phyloP scores from a whole-genome alignment of 2,888 invertebrate species.

The Rhagophthalmus giganteus region DNA sequence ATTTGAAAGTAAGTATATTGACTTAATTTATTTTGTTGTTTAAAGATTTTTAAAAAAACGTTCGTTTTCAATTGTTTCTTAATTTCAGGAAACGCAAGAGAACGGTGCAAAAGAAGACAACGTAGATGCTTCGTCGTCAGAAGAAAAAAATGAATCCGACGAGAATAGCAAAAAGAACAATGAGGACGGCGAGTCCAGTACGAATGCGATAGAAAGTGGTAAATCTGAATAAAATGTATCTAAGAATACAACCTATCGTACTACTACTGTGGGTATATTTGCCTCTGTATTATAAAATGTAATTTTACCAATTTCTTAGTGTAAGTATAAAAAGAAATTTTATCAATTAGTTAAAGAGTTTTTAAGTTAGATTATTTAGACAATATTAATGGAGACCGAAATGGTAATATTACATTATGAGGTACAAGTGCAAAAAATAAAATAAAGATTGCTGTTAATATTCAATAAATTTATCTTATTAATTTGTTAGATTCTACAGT shows the following conservation, averaged over 20 bases:
- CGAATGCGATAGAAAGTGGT: conserved; percentile 43
- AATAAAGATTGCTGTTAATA: conserved; percentile 37
- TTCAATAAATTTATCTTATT: conserved; percentile 28
- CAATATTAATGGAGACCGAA: conserved; percentile 16
- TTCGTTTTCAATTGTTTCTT: conserved; percentile 1
- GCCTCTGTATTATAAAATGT: conserved; percentile 37
- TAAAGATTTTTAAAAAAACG: too few relatives aligned
- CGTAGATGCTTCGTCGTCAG: conserved; percentile 41
- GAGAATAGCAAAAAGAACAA: conserved; percentile 43
- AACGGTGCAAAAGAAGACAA: conserved; percentile 53
- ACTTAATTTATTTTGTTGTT: too few relatives aligned
- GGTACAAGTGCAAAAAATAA: conserved; percentile 29
- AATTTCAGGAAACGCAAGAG: conserved; percentile 45
- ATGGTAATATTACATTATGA: conserved; percentile 38
- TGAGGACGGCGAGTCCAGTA: conserved; percentile 41
- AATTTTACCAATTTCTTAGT: conserved; percentile 39
- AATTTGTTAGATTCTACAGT: conserved; percentile 35
- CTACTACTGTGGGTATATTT: conserved; percentile 39
- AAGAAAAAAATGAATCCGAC: conserved; percentile 44
- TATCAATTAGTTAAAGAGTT: conserved; percentile 11
- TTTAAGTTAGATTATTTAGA: conserved; percentile 9
- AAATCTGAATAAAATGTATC: conserved; percentile 49
- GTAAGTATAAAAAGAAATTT: conserved; percentile 8
- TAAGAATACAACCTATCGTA: conserved; percentile 30
- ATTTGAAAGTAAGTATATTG: too few relatives aligned